Base-by-base conservation (phyloP, 2,797 vertebrate species). In the Neosalanx taihuensis region DNA sequence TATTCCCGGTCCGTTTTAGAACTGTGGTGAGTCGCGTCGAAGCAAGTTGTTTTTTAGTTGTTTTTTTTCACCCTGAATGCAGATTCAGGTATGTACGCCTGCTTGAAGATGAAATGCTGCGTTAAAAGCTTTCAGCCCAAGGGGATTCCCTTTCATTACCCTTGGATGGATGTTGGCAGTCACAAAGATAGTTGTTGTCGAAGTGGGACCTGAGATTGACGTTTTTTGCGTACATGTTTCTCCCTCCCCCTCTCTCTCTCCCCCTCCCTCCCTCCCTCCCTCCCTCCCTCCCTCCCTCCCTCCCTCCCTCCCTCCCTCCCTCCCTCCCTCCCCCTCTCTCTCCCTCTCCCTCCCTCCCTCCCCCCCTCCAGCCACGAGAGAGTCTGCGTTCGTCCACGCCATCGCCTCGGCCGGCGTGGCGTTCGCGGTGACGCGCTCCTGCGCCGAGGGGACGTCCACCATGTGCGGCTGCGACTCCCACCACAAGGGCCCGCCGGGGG, bases 401-500 rank as follows among this genome's bases (percentile, higher is more conserved):
- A 98, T 99, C 0, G 97, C 97, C 6, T 97, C 97, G 0, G 97
- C 97, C 0, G 97, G 97, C 0, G 97, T 99, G 66, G 97, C 97
- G 0, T 99, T 97, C 0, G 96, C 97, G 0, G 96, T 99, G 79
- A 99, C 97, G 0, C 93, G 97, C 9, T 96, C 96, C 12, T 99
- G 97, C 0, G 96, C 97, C 0, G 97, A 99, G 84, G 97, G 97
- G 62, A 94, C 95, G 0, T 96, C 95, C 61, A 94, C 93, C 85
- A 97, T 98, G 93, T 99, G 97, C 0, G 96, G 97, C 72, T 99
- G 97, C 0, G 97, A 98, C 85, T 94, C 92, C 4, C 97, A 96
- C 73, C 96, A 98, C 86, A 98, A 97, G 84, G 97, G 97, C 4
- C 94, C 95, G 0, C 97, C 97, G 0, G 97, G 97, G 0, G 96